phyloP scores from a whole-genome alignment of 2,113 vertebrate genomes.

The Lepus americanus region DNA sequence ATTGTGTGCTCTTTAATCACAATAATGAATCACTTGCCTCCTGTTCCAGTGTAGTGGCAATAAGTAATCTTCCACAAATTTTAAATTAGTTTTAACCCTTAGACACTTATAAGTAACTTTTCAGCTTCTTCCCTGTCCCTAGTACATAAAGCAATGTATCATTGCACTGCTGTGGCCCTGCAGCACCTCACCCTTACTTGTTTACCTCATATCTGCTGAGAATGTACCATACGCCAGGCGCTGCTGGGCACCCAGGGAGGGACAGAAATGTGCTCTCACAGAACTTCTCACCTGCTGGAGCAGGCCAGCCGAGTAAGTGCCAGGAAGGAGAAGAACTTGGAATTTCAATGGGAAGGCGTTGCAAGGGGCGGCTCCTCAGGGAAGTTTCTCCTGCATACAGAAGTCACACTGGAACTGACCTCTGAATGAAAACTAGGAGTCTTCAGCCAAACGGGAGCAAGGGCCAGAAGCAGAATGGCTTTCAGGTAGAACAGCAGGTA shows the following conservation, averaged over 20 bases:
- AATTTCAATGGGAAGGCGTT: background rate
- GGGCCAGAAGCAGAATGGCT: background rate
- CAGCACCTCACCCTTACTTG: background rate
- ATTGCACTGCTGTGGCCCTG: background rate
- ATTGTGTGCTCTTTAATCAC: slow-evolving; percentile 15
- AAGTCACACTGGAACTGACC: background rate
- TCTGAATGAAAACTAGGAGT: background rate
- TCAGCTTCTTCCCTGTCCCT: background rate
- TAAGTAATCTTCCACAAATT: background rate
- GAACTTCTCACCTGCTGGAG: background rate
- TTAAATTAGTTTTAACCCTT: slow-evolving; percentile 34
- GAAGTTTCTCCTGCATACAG: background rate
- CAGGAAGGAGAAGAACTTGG: background rate
- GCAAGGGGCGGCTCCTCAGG: too few species aligned
- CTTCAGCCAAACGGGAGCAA: background rate
- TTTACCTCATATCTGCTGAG: background rate
- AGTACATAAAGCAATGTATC: background rate
- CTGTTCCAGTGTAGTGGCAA: background rate
- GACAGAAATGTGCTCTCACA: background rate
- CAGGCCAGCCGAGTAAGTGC: background rate
- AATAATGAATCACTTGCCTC: background rate
- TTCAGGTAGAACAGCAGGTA: background rate
- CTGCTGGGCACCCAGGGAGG: background rate
- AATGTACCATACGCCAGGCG: background rate
- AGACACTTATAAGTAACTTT: background rate